phyloP scores from a whole-genome alignment of 2,113 vertebrate species.

The Thamnaconus septentrionalis region DNA sequence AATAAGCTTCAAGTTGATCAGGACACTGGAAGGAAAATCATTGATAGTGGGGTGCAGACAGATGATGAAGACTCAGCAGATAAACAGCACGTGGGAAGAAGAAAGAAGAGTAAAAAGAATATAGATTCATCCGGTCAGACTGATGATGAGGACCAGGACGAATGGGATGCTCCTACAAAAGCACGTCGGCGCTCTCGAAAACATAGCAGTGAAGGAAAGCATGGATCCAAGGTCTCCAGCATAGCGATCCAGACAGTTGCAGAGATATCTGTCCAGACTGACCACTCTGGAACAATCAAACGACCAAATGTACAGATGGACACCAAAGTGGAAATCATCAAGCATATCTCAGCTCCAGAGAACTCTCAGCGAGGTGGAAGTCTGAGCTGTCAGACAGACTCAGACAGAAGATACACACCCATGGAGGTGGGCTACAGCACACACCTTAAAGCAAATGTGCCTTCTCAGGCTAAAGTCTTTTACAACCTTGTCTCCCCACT shows the following conservation, averaged over 20 bases:
- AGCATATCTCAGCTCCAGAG: constrained; percentile 95
- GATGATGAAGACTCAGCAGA: constrained; percentile 94
- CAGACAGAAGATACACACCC: constrained; percentile 88
- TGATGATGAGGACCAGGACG: constrained; percentile 96
- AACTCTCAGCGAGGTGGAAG: constrained; percentile 91
- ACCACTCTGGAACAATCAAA: constrained; percentile 90
- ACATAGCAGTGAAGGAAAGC: constrained; percentile 83
- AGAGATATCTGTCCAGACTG: constrained; percentile 97
- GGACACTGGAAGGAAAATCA: constrained; percentile 84
- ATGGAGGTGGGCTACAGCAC: constrained; percentile 89
- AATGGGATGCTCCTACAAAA: constrained; percentile 89
- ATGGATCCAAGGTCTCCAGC: constrained; percentile 88
- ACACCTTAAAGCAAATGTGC: constrained; percentile 85
- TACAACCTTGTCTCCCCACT: constrained; percentile 90
- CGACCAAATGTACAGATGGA: constrained; percentile 84
- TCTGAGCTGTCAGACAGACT: constrained; percentile 92
- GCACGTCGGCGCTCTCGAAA: constrained; percentile 87
- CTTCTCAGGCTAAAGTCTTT: constrained; percentile 89
- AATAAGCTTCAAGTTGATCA: constrained; percentile 85
- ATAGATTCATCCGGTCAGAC: constrained; percentile 92
- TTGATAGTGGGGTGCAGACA: constrained; percentile 94
- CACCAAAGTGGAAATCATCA: constrained; percentile 92
- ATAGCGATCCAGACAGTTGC: constrained; percentile 97
- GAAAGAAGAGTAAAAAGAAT: constrained; percentile 85
- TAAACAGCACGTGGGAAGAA: constrained; percentile 82